Conservation (phyloP, 2,797 vertebrate genomes). For the Craterocephalus amniculus region DNA sequence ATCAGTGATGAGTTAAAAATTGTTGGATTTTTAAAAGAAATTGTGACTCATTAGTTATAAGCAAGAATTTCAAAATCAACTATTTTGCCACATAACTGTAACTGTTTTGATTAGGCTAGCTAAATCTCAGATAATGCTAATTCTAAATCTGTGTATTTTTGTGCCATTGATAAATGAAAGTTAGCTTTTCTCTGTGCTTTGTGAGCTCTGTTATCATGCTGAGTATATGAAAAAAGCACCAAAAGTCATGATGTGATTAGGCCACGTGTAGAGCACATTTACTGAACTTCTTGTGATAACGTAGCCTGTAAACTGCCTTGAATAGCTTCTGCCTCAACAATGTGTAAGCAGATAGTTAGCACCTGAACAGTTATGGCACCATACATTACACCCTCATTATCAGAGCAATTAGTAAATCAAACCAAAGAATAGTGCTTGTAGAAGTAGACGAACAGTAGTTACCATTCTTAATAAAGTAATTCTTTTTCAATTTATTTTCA, state of each 20-base stretch:
- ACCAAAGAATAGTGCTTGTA: slow-evolving; percentile 82
- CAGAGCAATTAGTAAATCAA: slow-evolving; percentile 73
- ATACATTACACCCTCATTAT: slow-evolving; percentile 31
- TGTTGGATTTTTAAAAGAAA: too few relatives aligned
- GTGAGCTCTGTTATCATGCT: slow-evolving; percentile 48
- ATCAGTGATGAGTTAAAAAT: slow-evolving; percentile 33
- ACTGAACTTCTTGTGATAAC: slow-evolving; percentile 42
- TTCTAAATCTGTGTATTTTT: slow-evolving; percentile 32
- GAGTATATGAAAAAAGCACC: slow-evolving; percentile 26
- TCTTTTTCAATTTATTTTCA: slow-evolving; percentile 58
- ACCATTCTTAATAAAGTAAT: slow-evolving; percentile 42
- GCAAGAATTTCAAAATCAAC: slow-evolving; percentile 27
- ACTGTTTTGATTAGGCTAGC: slow-evolving; percentile 39
- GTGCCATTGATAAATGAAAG: slow-evolving; percentile 36
- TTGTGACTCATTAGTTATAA: slow-evolving; percentile 38
- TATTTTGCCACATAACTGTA: slow-evolving; percentile 29
- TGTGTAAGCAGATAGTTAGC: slow-evolving; percentile 48
- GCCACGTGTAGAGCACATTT: slow-evolving; percentile 62
- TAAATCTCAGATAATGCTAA: slow-evolving; percentile 13
- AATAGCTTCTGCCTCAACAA: slow-evolving; percentile 42
- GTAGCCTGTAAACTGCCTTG: slow-evolving; percentile 68
- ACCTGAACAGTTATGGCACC: slow-evolving; percentile 12
- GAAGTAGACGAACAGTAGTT: slow-evolving; percentile 41
- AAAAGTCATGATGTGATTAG: slow-evolving; percentile 31
- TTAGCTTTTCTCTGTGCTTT: slow-evolving; percentile 36